phyloP scores from a whole-genome alignment of 2,888 invertebrate genomes.

The Corythucha ciliata region DNA sequence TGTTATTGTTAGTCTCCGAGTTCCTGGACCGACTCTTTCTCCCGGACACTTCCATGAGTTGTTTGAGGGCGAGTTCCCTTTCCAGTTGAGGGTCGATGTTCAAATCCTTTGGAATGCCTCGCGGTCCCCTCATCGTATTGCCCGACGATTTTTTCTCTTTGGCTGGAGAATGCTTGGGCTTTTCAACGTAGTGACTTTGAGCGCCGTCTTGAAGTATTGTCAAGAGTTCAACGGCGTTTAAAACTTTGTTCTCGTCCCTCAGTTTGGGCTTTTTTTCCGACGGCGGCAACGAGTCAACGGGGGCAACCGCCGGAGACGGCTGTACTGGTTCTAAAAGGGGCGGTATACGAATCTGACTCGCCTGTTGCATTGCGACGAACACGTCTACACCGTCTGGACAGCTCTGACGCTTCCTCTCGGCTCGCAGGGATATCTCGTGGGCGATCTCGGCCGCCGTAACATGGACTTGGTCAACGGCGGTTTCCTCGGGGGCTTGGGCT shows the following conservation, averaged over 20 bases:
- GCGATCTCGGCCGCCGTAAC: conserved; percentile 49
- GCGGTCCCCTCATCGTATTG: too few species aligned
- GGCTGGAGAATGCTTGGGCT: conserved; percentile 10
- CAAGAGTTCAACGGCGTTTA: conserved; percentile 47
- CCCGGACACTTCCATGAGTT: conserved; percentile 46
- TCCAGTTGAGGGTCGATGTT: conserved; percentile 44
- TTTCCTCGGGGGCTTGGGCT: conserved; percentile 18
- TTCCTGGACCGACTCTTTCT: conserved; percentile 24
- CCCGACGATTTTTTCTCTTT: conserved; percentile 20
- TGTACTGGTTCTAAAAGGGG: too few species aligned
- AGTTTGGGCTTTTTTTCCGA: conserved; percentile 24
- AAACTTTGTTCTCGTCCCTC: conserved; percentile 34
- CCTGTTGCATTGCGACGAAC: conserved; percentile 47
- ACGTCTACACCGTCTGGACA: conserved; percentile 43
- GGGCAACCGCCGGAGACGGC: not conserved
- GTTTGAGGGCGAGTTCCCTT: conserved; percentile 49
- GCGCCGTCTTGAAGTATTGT: conserved; percentile 51
- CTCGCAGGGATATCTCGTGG: conserved; percentile 47
- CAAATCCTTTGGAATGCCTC: too few species aligned
- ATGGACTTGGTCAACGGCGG: conserved; percentile 43
- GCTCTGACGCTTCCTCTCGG: conserved; percentile 43
- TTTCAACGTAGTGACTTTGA: conserved; percentile 32
- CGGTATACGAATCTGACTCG: conserved; percentile 38
- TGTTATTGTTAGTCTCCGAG: conserved; percentile 33
- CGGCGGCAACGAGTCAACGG: too few species aligned